These are phyloP conservation scores for Phylloscopus trochiloides DNA, from an alignment of 2,113 vertebrate genomes.

Conservation along the genomic window DNA sequence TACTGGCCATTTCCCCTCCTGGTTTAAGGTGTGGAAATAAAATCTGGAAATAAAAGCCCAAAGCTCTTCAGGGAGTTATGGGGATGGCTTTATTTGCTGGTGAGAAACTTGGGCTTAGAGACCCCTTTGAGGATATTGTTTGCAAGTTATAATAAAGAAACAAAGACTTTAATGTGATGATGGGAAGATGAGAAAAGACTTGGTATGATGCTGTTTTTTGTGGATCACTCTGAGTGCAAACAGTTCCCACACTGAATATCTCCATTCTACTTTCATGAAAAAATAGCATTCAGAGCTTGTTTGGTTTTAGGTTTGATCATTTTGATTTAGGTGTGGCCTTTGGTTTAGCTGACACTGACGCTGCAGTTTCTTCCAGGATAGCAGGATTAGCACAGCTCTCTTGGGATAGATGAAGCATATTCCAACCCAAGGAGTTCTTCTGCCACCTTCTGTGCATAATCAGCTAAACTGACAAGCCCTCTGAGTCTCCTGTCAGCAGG, in stretches of 20 bases:
- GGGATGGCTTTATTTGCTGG: not conserved
- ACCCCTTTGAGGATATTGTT: not conserved
- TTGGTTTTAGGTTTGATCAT: not conserved
- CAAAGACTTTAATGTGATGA: not conserved
- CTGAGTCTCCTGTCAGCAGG: not conserved
- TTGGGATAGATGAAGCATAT: not conserved
- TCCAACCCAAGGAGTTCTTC: constrained; percentile 12
- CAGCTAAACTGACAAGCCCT: not conserved
- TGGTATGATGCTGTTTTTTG: not conserved
- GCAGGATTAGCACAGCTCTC: not conserved
- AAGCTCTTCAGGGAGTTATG: not conserved
- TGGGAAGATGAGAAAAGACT: not conserved
- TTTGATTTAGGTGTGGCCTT: not conserved
- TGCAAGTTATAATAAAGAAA: not conserved
- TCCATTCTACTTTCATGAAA: not conserved
- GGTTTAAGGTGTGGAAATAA: not conserved
- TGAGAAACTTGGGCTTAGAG: not conserved
- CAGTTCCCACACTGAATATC: not conserved
- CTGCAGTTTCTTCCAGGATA: not conserved
- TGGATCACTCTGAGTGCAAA: not conserved
- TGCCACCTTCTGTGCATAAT: constrained; percentile 27
- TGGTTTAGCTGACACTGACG: not conserved
- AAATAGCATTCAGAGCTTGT: not conserved
- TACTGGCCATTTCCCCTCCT: not conserved
- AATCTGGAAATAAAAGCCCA: not conserved